These are phyloP conservation scores for Aphyosemion australe DNA, from an alignment of 2,113 vertebrate genomes.

Conservation along the genomic window DNA sequence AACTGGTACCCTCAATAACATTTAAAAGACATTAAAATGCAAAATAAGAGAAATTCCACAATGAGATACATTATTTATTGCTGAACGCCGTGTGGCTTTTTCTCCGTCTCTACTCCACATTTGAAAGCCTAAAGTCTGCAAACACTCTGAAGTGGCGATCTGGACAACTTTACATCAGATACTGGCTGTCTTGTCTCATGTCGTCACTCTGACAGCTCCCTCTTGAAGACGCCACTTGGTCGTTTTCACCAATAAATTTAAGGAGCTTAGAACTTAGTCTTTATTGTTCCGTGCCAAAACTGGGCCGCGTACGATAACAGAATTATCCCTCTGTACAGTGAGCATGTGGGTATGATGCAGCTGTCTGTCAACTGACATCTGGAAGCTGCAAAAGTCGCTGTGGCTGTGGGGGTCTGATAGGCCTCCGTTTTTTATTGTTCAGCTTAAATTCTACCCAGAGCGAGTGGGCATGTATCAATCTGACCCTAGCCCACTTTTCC, in stretches of 20 bases:
- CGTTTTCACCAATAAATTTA: slow-evolving; percentile 46
- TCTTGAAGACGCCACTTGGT: slow-evolving; percentile 41
- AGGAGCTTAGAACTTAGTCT: slow-evolving; percentile 40
- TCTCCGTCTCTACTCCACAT: not conserved
- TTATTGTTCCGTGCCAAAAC: slow-evolving; percentile 53
- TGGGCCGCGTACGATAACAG: slow-evolving; percentile 61
- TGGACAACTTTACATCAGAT: slow-evolving; percentile 14
- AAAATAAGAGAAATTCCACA: slow-evolving; percentile 1
- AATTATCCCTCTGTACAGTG: slow-evolving; percentile 46
- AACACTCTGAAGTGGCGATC: not conserved
- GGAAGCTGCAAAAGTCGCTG: slow-evolving; percentile 47
- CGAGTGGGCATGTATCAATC: slow-evolving; percentile 43
- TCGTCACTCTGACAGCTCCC: slow-evolving; percentile 27
- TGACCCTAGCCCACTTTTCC: slow-evolving; percentile 48
- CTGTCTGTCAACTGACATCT: slow-evolving; percentile 48
- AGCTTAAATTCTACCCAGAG: slow-evolving; percentile 16
- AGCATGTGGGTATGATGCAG: slow-evolving; percentile 26
- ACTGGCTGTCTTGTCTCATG: slow-evolving; percentile 6
- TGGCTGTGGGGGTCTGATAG: slow-evolving; percentile 52
- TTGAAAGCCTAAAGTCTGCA: slow-evolving; percentile 7
- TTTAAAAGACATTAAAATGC: not conserved
- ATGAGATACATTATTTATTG: not conserved
- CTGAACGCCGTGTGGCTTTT: not conserved
- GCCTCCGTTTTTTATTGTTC: slow-evolving; percentile 13
- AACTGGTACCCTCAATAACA: no score